Evolutionary conservation across 2,113 vertebrate genomes (phyloP).

Genomic region (Microcebus jonahi): DNA sequence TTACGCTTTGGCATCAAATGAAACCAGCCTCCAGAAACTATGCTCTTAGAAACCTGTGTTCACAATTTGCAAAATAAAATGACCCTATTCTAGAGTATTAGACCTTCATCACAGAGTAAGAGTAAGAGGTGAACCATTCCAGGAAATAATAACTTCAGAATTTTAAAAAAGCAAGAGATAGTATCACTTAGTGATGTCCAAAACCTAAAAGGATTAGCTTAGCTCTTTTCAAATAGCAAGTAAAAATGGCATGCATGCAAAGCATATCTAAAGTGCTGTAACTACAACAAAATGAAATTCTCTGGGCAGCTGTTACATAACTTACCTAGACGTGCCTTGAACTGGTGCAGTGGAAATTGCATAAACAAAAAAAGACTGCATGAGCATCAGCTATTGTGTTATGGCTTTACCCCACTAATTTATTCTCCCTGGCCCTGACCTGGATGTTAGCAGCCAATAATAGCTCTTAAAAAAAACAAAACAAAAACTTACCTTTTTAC

Average conservation of each 20-base stretch:
- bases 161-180: not conserved
- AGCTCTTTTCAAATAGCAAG: constrained; percentile 10
- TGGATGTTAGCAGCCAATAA: constrained; percentile 66
- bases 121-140: not conserved
- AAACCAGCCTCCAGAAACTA: not conserved
- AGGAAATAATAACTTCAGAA: constrained; percentile 16
- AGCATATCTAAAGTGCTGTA: not conserved
- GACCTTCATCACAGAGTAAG: not conserved
- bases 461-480: not conserved
- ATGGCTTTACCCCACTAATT: constrained; percentile 76
- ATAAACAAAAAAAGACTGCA: constrained; percentile 62
- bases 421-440: constrained; percentile 76
- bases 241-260: constrained; percentile 26
- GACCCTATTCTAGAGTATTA: not conserved
- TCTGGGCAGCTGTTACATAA: constrained; percentile 64
- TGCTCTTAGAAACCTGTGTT: not conserved
- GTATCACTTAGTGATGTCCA: not conserved
- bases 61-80: not conserved
- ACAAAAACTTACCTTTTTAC: constrained; percentile 22
- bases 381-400: constrained; percentile 60
- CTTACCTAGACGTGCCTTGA: constrained; percentile 9
- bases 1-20: not conserved
- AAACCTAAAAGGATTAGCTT: constrained; percentile 30
- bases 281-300: constrained; percentile 63
- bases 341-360: constrained; percentile 26